A percentile compares a stretch with the other conserved stretches of the same genome.
These are phyloP conservation scores for Tipula lateralis DNA, from an alignment of 2,888 invertebrate species.

Conservation along the genomic window DNA sequence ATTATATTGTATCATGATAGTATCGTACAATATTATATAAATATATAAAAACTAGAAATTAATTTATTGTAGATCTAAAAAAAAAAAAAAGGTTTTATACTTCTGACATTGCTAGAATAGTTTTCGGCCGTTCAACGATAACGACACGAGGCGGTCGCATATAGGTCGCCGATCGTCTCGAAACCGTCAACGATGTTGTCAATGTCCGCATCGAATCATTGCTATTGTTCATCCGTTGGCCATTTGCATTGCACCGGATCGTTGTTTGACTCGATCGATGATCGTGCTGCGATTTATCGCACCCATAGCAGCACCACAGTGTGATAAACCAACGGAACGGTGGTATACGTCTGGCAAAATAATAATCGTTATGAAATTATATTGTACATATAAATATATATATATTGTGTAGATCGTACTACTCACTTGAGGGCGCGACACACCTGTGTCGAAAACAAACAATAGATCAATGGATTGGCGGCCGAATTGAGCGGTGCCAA, in stretches of 20 bases:
- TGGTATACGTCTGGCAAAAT: slow-evolving; percentile 50
- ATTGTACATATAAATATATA: background rate
- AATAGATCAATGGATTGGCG: slow-evolving; percentile 91
- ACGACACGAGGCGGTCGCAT: slow-evolving; percentile 43
- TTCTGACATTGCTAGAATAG: slow-evolving; percentile 45
- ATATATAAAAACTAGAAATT: background rate
- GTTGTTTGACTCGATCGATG: slow-evolving; percentile 37
- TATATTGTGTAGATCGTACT: no score
- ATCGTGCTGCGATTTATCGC: slow-evolving; percentile 38
- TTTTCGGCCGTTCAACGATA: slow-evolving; percentile 45
- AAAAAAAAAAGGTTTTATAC: slow-evolving; percentile 40
- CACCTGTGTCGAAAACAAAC: slow-evolving; percentile 85
- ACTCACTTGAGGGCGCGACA: slow-evolving; percentile 78
- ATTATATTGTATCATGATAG: background rate
- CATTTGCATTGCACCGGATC: slow-evolving; percentile 44
- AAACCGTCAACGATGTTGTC: slow-evolving; percentile 47
- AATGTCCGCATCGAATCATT: slow-evolving; percentile 49
- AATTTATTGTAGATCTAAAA: background rate
- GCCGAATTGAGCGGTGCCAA: slow-evolving; percentile 88
- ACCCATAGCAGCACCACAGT: slow-evolving; percentile 51
- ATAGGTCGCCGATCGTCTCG: slow-evolving; percentile 43
- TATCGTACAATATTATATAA: background rate
- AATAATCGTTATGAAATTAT: background rate
- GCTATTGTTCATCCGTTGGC: slow-evolving; percentile 45
- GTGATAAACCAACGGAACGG: slow-evolving; percentile 61